A percentile compares a stretch with the other conserved stretches of the same genome.
phyloP scores from a whole-genome alignment of 2,113 vertebrate species.

The Capreolus pygargus region DNA sequence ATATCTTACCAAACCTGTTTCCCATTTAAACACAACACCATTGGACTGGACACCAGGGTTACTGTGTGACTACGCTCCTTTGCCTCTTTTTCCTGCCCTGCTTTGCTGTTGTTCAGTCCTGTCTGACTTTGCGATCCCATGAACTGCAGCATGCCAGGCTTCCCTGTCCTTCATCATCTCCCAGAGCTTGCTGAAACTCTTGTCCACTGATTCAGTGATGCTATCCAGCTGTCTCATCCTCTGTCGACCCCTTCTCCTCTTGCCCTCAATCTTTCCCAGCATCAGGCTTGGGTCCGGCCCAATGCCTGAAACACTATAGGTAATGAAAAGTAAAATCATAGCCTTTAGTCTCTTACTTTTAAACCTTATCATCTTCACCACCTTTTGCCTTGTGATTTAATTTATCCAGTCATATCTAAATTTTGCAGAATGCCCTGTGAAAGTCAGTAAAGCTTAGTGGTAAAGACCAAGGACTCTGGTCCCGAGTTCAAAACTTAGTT shows the following conservation, averaged over 20 bases:
- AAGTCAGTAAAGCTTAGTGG: background rate
- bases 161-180: background rate
- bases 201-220: background rate
- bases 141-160: background rate
- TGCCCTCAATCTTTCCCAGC: background rate
- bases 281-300: background rate
- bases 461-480: background rate
- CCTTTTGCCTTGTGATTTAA: background rate
- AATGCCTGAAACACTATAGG: background rate
- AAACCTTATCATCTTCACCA: background rate
- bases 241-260: background rate
- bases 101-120: background rate
- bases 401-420: background rate
- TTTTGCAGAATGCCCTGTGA: accelerated
- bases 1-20: background rate
- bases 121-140: background rate
- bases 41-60: background rate
- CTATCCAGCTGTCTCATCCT: background rate
- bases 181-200: background rate
- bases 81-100: background rate
- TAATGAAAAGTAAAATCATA: background rate
- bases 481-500: background rate
- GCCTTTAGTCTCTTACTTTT: background rate
- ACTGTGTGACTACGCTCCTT: accelerated
- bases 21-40: background rate